Percentiles rank a stretch among this genome's conserved stretches.
Conservation (phyloP, 2,888 invertebrate species). For the Ichneumoninae sp. region DNA sequence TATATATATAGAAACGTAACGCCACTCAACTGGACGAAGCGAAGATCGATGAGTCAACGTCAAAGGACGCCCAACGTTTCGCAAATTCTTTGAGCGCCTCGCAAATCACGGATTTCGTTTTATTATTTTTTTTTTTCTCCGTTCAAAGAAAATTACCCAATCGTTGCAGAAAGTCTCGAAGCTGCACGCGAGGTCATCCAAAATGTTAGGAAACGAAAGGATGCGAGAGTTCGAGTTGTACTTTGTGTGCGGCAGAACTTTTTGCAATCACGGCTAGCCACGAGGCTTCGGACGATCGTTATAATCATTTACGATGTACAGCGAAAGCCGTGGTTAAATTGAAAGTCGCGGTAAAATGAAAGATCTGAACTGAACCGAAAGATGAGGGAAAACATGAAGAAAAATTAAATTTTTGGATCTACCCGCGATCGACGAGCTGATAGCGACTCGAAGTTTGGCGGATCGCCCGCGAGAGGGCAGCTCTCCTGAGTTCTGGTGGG, state of each 20-base stretch:
- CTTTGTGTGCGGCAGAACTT: not conserved
- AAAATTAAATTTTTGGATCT: not conserved
- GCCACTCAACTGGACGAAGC: slow-evolving; percentile 1
- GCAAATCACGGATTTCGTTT: slow-evolving; percentile 4
- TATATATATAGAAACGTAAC: not conserved
- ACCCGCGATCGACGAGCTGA: not conserved
- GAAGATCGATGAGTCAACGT: slow-evolving; percentile 14
- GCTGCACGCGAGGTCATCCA: slow-evolving; percentile 51
- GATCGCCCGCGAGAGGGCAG: not conserved
- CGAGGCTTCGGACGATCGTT: not conserved
- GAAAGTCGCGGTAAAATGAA: not conserved
- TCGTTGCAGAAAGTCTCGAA: slow-evolving; percentile 24
- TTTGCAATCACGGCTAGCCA: slow-evolving; percentile 2
- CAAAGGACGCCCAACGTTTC: slow-evolving; percentile 16
- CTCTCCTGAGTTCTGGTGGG: not conserved
- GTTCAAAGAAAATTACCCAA: not conserved
- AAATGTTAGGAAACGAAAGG: slow-evolving; percentile 62
- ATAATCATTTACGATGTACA: slow-evolving; percentile 2
- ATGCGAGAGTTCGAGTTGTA: slow-evolving; percentile 15
- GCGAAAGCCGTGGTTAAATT: not conserved
- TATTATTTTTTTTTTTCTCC: not conserved
- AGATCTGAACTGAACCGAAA: not conserved
- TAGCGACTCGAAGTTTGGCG: not conserved
- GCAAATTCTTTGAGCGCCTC: slow-evolving; percentile 6
- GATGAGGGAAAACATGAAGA: not conserved